Evolutionary conservation across 1,140 invertebrate species (phyloP), one percentile per base, ranked within the genome.

Genomic region (Myzus persicae): DNA sequence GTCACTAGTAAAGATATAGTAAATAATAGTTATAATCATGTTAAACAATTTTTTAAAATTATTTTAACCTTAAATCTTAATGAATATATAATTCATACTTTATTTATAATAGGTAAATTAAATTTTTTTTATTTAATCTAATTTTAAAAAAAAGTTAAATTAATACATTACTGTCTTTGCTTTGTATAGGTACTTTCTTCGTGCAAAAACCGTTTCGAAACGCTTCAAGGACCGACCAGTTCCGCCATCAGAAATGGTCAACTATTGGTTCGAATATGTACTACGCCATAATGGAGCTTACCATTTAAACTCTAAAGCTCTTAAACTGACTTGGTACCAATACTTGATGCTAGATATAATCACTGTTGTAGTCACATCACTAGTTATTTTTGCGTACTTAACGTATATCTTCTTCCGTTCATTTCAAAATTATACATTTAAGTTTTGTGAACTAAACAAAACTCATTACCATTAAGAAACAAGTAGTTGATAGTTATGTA

Each of bases 221-320:
- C 40, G n/a, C 20, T 95, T 95, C 38, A 95, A 95, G n/a, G 96
- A 96, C 94, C 95, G 96, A 51, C 96, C 96, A 7, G 94, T 96
- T 94, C 94, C 95, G 24, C 95, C 96, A 1, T 93, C 96, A 46
- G 95, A 96, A 14, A 96, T 95, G 1, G 96, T 96, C 0, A 94
- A 96, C 38, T 96, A 96, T 94, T 97, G 96, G 96, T 95, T 96
- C 0, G 96, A 96, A 94, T 96, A 97, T 94, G 94, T 94, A 7
- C 40, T 96, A 31, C 94, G 95, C 48, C 94, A 96, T 94, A 94
- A 95, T 59, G 95, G 95, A 40, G 95, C 95, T 24, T n/a, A 8
- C 20, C 40, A 94, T 48, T 93, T 94, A 14, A 46, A 90, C 18
- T 48, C 54, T n/a, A 22, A 76, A 42, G 46, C 91, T 44, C 38